Conservation (phyloP, 2,797 vertebrate genomes). For the Scolopax rusticola region DNA sequence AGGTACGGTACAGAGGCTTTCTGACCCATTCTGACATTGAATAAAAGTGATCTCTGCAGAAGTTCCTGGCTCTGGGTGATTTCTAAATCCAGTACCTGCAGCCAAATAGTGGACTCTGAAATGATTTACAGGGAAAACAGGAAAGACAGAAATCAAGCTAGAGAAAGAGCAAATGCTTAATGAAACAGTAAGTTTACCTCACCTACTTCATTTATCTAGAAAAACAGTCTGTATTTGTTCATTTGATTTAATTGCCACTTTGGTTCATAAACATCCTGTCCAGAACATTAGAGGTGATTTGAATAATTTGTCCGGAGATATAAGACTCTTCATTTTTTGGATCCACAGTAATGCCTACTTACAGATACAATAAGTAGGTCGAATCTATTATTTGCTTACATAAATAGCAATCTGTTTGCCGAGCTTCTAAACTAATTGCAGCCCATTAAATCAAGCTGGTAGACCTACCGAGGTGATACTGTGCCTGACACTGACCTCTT, state of each 20-base stretch:
- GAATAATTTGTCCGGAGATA: neutral
- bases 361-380: slow-evolving; percentile 41
- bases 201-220: neutral
- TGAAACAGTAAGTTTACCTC: neutral
- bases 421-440: slow-evolving; percentile 25
- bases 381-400: slow-evolving; percentile 31
- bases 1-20: neutral
- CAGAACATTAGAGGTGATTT: neutral
- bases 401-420: slow-evolving; percentile 14
- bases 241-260: neutral
- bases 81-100: neutral
- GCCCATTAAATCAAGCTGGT: neutral
- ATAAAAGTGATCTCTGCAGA: neutral
- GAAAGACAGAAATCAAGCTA: neutral
- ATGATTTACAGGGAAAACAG: neutral
- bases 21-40: neutral
- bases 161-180: neutral
- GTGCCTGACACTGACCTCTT: neutral
- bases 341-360: neutral
- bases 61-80: neutral
- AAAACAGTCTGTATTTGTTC: neutral
- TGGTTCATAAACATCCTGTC: neutral
- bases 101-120: neutral
- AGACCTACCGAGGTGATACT: neutral
- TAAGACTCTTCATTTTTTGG: neutral